Base-by-base conservation (phyloP, 1,140 invertebrate species). In the Drosophila suzukii region DNA sequence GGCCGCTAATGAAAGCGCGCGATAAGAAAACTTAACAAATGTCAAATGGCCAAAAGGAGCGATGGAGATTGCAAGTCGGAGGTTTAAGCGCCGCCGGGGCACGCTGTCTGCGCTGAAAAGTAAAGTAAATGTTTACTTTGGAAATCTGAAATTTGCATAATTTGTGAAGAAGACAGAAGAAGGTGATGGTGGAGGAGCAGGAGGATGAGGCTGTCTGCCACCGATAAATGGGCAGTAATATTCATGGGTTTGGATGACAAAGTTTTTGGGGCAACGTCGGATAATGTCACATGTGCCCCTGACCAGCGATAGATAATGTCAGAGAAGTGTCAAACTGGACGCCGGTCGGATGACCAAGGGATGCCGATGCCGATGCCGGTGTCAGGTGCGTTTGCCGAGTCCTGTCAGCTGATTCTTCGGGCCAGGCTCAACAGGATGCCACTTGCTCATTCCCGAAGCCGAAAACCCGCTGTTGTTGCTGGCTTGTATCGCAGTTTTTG, bases 121-220 rank as follows among this genome's bases (percentile, higher is more conserved):
- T 89, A 91, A 91, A 91, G 89, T 79, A 91, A 91, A 91, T 91
- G 88, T 91, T 91, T 91, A 78, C 88, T 84, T 81, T 88, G 75
- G 77, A 83, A 88, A 91, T 78, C 88, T 81, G 63, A 84, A 86
- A 91, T 91, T 91, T 91, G 78, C 88, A 91, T 91, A 91, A 91
- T 91, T 91, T 91, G 88, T 77, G 74, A 81, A 67, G 78, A 44
- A 68, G 55, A 10, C 43, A 34, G 38, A 13, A 20, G n/a, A 15
- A 6, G 6, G 39, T 15, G 39, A 15, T 10, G 47, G 41, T 51
- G 41, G 36, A 47, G 49, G 8, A 43, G 65, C 44, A 43, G 4
- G 15, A 4, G 27, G 10, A 11, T 4, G 27, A 27, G 27, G 34
- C 57, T 73, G 75, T 72, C 80, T 74, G 71, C 46, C 46, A 50